These are phyloP conservation scores for Stramonita haemastoma DNA, from an alignment of 2,888 invertebrate genomes.

Conservation along the genomic window DNA sequence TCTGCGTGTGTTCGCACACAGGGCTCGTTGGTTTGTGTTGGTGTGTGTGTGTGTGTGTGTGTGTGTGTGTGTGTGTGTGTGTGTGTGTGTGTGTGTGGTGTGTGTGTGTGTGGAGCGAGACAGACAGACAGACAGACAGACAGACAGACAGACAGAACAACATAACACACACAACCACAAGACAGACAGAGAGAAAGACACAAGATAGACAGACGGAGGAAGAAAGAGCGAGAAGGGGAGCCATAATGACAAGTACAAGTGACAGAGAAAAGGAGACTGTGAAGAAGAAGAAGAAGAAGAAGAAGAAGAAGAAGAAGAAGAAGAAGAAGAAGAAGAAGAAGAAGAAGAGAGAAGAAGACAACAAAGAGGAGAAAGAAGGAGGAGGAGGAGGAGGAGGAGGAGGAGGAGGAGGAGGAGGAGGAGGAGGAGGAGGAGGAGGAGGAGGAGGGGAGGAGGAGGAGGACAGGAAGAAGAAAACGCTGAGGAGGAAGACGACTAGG, in stretches of 20 bases:
- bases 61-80: too few relatives aligned
- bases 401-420: neutral
- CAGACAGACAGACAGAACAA: neutral
- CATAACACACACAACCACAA: too few relatives aligned
- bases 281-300: conserved; percentile 5
- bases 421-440: neutral
- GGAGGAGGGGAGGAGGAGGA: neutral
- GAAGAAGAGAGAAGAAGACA: too few relatives aligned
- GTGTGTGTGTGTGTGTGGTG: too few relatives aligned
- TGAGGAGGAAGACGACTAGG: neutral
- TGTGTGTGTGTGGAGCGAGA: too few relatives aligned
- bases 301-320: neutral
- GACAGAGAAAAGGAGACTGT: neutral
- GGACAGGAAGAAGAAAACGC: neutral
- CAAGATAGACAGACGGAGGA: neutral
- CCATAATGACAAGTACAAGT: neutral
- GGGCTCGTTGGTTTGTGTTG: too few relatives aligned
- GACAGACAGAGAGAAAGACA: neutral
- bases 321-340: too few relatives aligned
- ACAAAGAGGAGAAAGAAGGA: neutral
- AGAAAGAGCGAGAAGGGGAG: neutral
- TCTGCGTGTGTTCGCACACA: too few relatives aligned
- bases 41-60: too few relatives aligned
- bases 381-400: neutral
- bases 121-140: too few relatives aligned